Evolutionary conservation across 1,140 invertebrate species (phyloP).

Genomic region (Macrostomum lignano): DNA sequence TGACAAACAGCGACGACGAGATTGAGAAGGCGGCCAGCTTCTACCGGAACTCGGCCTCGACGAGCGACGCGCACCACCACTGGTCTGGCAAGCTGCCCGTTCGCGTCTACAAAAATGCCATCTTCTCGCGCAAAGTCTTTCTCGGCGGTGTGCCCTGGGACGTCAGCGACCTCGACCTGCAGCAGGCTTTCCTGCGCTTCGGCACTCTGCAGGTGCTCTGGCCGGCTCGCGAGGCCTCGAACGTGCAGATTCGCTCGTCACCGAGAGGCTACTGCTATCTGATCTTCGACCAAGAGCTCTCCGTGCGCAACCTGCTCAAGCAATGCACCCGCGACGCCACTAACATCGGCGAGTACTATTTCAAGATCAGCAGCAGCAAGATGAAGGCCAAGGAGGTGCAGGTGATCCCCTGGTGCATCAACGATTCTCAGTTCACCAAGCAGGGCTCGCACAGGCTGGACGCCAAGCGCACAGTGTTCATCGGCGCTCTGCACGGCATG

Average conservation of each 20-base stretch:
- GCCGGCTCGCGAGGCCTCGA: slow-evolving; percentile 31
- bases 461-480: slow-evolving; percentile 43
- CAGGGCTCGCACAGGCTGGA: slow-evolving; percentile 29
- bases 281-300: slow-evolving; percentile 65
- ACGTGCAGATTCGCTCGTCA: slow-evolving; percentile 6
- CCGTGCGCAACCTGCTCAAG: slow-evolving; percentile 48
- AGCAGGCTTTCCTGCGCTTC: slow-evolving; percentile 40
- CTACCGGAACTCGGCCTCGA: neutral
- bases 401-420: slow-evolving; percentile 75
- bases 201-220: slow-evolving; percentile 62
- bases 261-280: slow-evolving; percentile 56
- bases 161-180: slow-evolving; percentile 40
- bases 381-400: slow-evolving; percentile 68
- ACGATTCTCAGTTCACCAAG: slow-evolving; percentile 57
- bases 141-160: slow-evolving; percentile 87
- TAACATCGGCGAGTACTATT: slow-evolving; percentile 47
- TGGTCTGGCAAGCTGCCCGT: slow-evolving; percentile 4
- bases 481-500: slow-evolving; percentile 85
- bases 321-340: slow-evolving; percentile 46
- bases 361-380: slow-evolving; percentile 54
- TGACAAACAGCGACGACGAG: neutral
- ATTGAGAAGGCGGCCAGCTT: neutral
- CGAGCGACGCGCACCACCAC: neutral
- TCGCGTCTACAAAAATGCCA: neutral
- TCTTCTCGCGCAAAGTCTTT: slow-evolving; percentile 46